Base-by-base conservation (phyloP, 2,113 vertebrate species). In the Argyrosomus japonicus region DNA sequence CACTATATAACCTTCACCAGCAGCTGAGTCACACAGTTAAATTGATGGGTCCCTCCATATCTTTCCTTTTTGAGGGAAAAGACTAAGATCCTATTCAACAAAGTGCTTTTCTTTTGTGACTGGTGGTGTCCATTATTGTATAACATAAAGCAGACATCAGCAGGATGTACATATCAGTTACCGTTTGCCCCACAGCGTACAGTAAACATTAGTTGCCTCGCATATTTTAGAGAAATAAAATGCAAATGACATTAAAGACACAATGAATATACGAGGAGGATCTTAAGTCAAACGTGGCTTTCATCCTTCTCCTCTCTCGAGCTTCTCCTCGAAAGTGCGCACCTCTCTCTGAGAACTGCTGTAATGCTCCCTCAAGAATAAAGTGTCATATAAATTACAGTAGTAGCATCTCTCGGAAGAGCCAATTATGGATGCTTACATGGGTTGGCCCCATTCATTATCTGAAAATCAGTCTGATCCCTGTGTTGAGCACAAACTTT, bases 11-110 rank as follows among this genome's bases (percentile, higher is more conserved):
- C 61, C 57, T 85, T 81, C 63, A 68, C 36, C 36, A 69, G 73
- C 79, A 72, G 81, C 77, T 79, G 77, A 89, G 72, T 90, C 69
- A 79, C 61, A 29, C 36, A 48, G 62, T 12, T 61, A 84, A 87
- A 86, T 77, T 53, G 53, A 86, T 78, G 23, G 51, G 58, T 65
- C 4, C 27, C 51, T 75, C 21, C 43, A 58, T 64, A 40, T 83
- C 13, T 68, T 76, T 72, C 3, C 43, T 25, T 70, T 85, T 76
- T 62, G 18, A 71, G 45, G 43, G 6, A 43, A 77, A 73, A 73
- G 17, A 51, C 17, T 32, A 54, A 50, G 9, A 23, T 45, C 18
- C 23, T 67, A 17, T 57, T 69, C 19, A 68, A 25, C 29, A 7
- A 54, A 68, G 50, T 61, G 43, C 63, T 79, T 60, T 54, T 27